Evolutionary conservation across 2,797 vertebrate species (phyloP).

Genomic region (Liparis tanakae): DNA sequence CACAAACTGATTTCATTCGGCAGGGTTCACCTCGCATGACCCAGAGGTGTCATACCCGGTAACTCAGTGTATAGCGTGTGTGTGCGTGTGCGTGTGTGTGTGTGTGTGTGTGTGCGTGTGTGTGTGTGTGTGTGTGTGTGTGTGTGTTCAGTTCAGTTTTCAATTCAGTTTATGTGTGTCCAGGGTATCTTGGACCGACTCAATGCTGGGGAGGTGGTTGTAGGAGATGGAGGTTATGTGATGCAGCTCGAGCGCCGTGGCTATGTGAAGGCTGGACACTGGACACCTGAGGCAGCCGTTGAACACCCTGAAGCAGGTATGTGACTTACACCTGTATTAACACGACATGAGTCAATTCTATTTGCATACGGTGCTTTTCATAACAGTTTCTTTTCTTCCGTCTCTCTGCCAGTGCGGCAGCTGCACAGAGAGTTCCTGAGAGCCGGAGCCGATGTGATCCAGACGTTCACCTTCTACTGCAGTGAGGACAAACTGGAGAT

Average conservation of each 20-base stretch:
- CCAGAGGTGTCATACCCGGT: neutral
- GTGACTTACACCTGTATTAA: neutral
- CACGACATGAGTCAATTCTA: neutral
- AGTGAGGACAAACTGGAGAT: constrained; percentile 94
- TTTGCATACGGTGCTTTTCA: neutral
- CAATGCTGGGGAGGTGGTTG: constrained; percentile 87
- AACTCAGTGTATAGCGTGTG: neutral
- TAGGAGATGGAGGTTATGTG: constrained; percentile 92
- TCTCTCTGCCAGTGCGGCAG: constrained; percentile 85
- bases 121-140: constrained; percentile 9
- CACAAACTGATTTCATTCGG: neutral
- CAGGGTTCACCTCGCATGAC: neutral
- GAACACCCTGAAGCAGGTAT: constrained; percentile 89
- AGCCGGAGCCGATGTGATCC: constrained; percentile 90
- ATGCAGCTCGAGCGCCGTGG: constrained; percentile 89
- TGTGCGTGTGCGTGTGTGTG: neutral
- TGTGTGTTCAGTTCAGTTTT: no score
- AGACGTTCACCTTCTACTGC: constrained; percentile 94
- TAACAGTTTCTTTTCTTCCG: neutral
- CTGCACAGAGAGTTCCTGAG: constrained; percentile 92
- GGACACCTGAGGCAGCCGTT: constrained; percentile 91
- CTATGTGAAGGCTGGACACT: constrained; percentile 90
- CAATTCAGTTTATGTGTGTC: neutral
- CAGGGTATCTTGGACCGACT: constrained; percentile 89
- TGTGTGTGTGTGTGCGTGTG: neutral